Evolutionary conservation across 2,113 vertebrate species (phyloP).

Genomic region (Grantiella picta): DNA sequence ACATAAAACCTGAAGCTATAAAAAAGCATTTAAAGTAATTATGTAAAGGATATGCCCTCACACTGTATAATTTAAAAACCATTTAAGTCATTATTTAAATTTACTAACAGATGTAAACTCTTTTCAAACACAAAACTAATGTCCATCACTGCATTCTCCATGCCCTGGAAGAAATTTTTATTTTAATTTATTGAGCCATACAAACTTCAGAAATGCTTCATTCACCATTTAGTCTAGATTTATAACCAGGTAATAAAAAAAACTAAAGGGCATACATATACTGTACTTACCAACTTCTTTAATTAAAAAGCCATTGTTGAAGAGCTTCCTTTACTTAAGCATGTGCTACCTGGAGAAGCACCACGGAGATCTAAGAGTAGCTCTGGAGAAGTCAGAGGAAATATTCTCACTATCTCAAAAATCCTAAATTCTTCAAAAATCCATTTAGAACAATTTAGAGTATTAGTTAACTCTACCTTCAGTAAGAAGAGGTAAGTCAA

Average conservation of each 20-base stretch:
- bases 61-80: slow-evolving; percentile 36
- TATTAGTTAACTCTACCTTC: not conserved
- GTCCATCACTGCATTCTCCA: not conserved
- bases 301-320: not conserved
- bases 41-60: slow-evolving; percentile 49
- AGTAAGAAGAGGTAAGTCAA: not conserved
- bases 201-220: not conserved
- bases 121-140: not conserved
- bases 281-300: not conserved
- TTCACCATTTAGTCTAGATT: not conserved
- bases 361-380: not conserved
- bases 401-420: not conserved
- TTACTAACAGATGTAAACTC: slow-evolving; percentile 59
- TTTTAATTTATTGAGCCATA: slow-evolving; percentile 18
- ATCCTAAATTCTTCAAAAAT: not conserved
- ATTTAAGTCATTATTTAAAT: slow-evolving; percentile 58
- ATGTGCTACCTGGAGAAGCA: not conserved
- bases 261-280: not conserved
- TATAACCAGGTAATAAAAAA: not conserved
- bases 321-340: not conserved
- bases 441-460: not conserved
- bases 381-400: not conserved
- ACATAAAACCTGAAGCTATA: slow-evolving; percentile 36
- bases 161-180: not conserved
- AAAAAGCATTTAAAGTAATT: slow-evolving; percentile 49